Conservation (phyloP, 2,888 invertebrate species). For the Geophilus truncorum region DNA sequence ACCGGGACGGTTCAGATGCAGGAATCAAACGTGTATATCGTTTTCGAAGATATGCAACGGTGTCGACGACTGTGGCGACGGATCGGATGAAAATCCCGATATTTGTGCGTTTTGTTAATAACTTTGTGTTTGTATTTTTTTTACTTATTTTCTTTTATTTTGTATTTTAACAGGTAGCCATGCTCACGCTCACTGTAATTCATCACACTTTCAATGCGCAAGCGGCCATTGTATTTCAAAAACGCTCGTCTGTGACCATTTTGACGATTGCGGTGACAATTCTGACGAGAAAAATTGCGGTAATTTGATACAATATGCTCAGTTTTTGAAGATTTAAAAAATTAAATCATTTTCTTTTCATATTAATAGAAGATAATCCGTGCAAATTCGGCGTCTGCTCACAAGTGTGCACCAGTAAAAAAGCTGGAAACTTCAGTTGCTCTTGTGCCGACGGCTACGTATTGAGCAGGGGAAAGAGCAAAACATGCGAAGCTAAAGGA, state of each 20-base stretch:
- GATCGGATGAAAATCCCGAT: conserved; percentile 47
- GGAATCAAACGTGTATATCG: conserved; percentile 45
- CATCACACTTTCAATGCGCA: conserved; percentile 50
- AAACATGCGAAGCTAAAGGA: conserved; percentile 45
- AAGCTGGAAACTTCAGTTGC: conserved; percentile 53
- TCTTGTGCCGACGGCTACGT: conserved; percentile 63
- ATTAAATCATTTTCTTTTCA: too few species aligned
- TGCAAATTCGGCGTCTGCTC: conserved; percentile 65
- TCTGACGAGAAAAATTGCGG: conserved; percentile 41
- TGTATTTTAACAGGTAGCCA: neutral
- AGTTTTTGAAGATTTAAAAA: too few species aligned
- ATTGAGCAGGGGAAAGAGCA: conserved; percentile 44
- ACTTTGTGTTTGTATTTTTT: too few species aligned
- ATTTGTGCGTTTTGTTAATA: conserved; percentile 33
- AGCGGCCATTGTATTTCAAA: conserved; percentile 48
- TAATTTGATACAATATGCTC: neutral
- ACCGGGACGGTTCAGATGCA: conserved; percentile 38
- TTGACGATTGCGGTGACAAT: conserved; percentile 43
- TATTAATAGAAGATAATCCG: conserved; percentile 46
- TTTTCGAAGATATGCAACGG: conserved; percentile 61
- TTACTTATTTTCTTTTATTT: neutral
- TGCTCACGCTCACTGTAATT: conserved; percentile 34
- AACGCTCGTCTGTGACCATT: conserved; percentile 45
- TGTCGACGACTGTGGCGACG: conserved; percentile 53
- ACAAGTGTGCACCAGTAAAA: conserved; percentile 65